These are phyloP conservation scores for Crambe crambe DNA, from an alignment of 37 sponge, comb jelly and placozoan species.

Conservation along the genomic window DNA sequence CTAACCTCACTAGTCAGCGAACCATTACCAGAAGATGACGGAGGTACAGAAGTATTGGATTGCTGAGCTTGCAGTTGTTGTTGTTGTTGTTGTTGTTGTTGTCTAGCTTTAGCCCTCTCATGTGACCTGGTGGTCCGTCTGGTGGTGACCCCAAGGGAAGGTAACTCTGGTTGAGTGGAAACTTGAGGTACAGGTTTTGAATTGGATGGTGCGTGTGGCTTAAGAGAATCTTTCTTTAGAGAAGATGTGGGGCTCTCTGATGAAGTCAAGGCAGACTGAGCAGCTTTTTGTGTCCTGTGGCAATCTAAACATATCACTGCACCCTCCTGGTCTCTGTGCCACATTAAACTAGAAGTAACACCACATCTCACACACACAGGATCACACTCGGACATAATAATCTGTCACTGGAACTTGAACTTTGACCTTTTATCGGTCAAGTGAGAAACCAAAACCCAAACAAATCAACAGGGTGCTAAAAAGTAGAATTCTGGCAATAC, in stretches of 20 bases:
- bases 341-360: slow-evolving; percentile 49
- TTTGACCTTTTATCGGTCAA: too few relatives aligned
- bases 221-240: too few relatives aligned
- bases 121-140: slow-evolving; percentile 29
- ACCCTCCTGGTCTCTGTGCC: slow-evolving; percentile 47
- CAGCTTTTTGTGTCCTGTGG: slow-evolving; percentile 10
- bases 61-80: neutral
- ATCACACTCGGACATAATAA: neutral
- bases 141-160: slow-evolving; percentile 1
- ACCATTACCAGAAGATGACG: neutral
- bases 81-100: slow-evolving; percentile 11
- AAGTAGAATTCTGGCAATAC: too few relatives aligned
- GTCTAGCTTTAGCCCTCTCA: slow-evolving; percentile 25
- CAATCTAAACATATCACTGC: slow-evolving; percentile 45
- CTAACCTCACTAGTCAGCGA: neutral
- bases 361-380: slow-evolving; percentile 32
- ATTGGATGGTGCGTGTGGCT: too few relatives aligned
- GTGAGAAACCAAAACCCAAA: too few relatives aligned
- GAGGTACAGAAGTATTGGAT: neutral
- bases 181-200: neutral
- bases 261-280: neutral
- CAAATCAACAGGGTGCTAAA: neutral
- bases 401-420: too few relatives aligned
- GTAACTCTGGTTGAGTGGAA: neutral
- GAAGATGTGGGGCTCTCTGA: slow-evolving; percentile 5